Conservation (phyloP, 2,888 invertebrate species). For the Hoplodrina ambigua region DNA sequence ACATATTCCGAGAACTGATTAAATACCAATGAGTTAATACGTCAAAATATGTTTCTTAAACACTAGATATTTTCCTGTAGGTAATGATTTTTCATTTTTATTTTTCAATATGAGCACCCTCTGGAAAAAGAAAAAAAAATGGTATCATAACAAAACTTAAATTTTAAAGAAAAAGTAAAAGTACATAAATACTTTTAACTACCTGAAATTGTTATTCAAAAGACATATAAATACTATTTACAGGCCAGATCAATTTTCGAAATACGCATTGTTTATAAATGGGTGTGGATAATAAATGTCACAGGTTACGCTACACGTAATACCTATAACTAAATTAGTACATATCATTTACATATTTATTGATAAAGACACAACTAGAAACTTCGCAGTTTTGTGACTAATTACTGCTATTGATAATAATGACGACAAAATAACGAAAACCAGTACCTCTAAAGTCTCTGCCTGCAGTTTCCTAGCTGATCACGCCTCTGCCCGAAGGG, state of each 20-base stretch:
- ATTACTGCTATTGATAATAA: not conserved
- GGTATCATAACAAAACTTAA: not conserved
- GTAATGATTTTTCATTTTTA: slow-evolving; percentile 8
- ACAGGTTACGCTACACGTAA: slow-evolving; percentile 16
- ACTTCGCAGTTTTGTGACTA: not conserved
- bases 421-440: slow-evolving; percentile 19
- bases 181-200: not conserved
- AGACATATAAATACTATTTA: not conserved
- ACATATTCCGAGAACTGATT: slow-evolving; percentile 67
- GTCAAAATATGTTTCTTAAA: slow-evolving; percentile 13
- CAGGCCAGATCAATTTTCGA: not conserved
- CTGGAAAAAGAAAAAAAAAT: slow-evolving; percentile 42
- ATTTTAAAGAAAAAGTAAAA: no score
- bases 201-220: no score
- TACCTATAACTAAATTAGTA: not conserved
- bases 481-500: slow-evolving; percentile 75
- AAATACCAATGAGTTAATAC: slow-evolving; percentile 47
- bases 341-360: slow-evolving; percentile 1
- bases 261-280: slow-evolving; percentile 6
- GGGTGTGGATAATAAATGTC: slow-evolving; percentile 20
- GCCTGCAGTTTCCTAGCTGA: slow-evolving; percentile 73
- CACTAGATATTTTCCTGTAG: slow-evolving; percentile 15
- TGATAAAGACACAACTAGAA: slow-evolving; percentile 14
- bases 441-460: slow-evolving; percentile 70
- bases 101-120: slow-evolving; percentile 14